These are phyloP conservation scores for Agapornis canus DNA, from an alignment of 2,797 vertebrate genomes.

Conservation along the genomic window DNA sequence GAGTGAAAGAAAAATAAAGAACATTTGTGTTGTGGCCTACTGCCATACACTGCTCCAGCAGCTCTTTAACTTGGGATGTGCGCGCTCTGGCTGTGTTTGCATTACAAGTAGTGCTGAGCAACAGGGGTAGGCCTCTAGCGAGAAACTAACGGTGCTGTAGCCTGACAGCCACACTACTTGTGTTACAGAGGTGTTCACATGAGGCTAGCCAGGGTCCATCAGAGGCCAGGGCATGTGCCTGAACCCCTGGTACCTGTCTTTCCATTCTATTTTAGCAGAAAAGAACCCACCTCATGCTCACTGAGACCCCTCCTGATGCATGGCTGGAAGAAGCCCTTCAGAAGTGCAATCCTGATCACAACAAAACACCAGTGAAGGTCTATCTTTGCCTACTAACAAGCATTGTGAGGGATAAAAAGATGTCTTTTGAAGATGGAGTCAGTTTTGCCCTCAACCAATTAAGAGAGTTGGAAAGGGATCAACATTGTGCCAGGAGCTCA, in stretches of 20 bases:
- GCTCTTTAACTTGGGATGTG: neutral
- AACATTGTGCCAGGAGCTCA: fast-evolving
- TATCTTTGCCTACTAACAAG: neutral
- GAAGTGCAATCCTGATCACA: neutral
- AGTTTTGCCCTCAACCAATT: neutral
- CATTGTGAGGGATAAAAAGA: fast-evolving
- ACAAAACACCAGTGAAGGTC: neutral
- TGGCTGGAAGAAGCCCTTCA: neutral
- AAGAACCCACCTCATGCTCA: neutral
- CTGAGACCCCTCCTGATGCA: neutral
- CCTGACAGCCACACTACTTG: neutral
- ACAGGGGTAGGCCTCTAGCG: neutral
- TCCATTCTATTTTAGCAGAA: neutral
- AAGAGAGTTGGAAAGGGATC: neutral
- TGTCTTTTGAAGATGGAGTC: neutral
- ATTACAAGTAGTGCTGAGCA: neutral
- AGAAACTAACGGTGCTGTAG: neutral
- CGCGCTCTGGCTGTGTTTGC: neutral
- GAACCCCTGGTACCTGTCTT: too few species aligned
- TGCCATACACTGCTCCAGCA: neutral
- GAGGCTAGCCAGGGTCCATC: neutral
- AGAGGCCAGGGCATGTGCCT: neutral
- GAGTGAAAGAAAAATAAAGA: neutral
- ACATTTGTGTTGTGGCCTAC: neutral
- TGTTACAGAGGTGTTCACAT: neutral